phyloP scores from a whole-genome alignment of 1,140 invertebrate genomes.

The Idris sp. region DNA sequence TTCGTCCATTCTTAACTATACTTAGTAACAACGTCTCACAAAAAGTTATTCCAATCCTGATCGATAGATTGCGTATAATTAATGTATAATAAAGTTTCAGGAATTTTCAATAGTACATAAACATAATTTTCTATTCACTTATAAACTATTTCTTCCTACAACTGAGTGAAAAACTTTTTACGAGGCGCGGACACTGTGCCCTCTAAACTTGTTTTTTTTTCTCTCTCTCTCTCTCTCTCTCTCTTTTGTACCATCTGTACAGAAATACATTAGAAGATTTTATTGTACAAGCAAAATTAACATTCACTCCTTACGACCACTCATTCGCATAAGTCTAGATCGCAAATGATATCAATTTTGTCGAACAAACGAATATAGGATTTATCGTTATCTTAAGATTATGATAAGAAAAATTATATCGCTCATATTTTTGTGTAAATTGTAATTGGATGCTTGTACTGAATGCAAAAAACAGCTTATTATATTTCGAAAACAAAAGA shows the following conservation, averaged over 20 bases:
- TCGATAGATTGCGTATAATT: too few relatives aligned
- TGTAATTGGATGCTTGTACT: background rate
- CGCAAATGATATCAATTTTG: slow-evolving; percentile 6
- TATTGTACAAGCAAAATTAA: slow-evolving; percentile 1
- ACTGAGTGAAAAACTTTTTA: slow-evolving; percentile 3
- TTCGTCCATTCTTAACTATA: slow-evolving; percentile 33
- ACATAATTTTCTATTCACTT: too few relatives aligned
- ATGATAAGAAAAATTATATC: slow-evolving; percentile 6
- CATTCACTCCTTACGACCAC: background rate
- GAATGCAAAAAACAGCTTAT: background rate
- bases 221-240: too few relatives aligned
- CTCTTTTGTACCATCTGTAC: slow-evolving; percentile 32
- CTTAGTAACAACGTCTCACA: slow-evolving; percentile 1
- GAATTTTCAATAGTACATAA: too few relatives aligned
- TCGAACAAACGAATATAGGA: background rate
- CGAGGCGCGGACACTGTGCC: background rate
- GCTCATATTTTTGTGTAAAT: background rate
- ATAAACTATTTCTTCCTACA: too few relatives aligned
- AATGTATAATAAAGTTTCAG: too few relatives aligned
- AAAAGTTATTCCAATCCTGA: slow-evolving; percentile 7
- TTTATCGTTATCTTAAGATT: background rate
- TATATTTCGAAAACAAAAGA: too few relatives aligned
- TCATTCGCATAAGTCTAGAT: background rate
- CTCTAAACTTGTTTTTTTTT: too few relatives aligned
- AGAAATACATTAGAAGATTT: slow-evolving; percentile 16